These are phyloP conservation scores for Eupristina koningsbergeri DNA, from an alignment of 1,140 invertebrate species.

Conservation along the genomic window DNA sequence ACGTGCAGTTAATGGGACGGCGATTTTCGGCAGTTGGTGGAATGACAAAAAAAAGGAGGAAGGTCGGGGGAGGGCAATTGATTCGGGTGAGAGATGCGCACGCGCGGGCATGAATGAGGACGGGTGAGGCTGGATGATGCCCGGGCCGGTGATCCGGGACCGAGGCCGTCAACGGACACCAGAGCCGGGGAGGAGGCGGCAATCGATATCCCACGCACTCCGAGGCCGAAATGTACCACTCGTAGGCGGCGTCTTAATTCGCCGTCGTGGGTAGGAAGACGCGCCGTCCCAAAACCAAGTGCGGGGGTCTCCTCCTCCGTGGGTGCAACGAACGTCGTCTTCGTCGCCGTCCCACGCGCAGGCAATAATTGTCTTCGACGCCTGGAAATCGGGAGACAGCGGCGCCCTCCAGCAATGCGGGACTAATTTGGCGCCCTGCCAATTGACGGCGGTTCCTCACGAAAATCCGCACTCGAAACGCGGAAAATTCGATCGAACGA, in stretches of 20 bases:
- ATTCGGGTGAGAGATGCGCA: not conserved
- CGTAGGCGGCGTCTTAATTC: not conserved
- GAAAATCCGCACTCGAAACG: no score
- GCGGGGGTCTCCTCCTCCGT: not conserved
- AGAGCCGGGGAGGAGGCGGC: no score
- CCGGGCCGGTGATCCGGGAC: not conserved
- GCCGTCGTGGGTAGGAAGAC: not conserved
- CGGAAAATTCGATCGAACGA: no score
- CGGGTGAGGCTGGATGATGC: constrained; percentile 9
- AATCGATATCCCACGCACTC: not conserved
- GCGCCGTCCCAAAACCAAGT: not conserved
- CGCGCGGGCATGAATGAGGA: not conserved
- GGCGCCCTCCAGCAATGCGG: no score
- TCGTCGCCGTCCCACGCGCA: not conserved
- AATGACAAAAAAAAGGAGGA: not conserved
- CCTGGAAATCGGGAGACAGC: not conserved
- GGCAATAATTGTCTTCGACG: not conserved
- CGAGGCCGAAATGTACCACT: no score
- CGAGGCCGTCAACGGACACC: no score
- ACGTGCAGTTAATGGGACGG: not conserved
- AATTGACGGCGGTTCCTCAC: not conserved
- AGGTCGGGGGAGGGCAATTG: not conserved
- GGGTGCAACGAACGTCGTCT: not conserved
- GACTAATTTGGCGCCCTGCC: not conserved
- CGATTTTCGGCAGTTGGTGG: not conserved